These are phyloP conservation scores for Cryptocephalus moraei DNA, from an alignment of 2,888 invertebrate genomes.

Conservation along the genomic window DNA sequence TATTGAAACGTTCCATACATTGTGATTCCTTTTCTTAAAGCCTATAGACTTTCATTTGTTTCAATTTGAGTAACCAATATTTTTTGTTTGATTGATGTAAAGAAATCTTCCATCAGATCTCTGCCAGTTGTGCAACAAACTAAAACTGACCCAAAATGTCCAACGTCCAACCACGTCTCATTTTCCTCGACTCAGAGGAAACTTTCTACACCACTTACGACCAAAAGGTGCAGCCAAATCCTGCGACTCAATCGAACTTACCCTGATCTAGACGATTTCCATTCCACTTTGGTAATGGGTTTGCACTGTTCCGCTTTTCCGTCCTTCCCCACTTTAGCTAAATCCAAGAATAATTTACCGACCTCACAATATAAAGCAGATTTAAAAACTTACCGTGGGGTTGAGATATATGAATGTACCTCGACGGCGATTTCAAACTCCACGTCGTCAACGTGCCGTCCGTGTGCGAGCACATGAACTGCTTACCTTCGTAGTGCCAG, in stretches of 20 bases:
- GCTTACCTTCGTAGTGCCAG: conserved; percentile 98
- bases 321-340: conserved; percentile 85
- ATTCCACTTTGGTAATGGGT: conserved; percentile 90
- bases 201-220: no score
- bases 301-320: conserved; percentile 90
- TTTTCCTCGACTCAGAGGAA: no score
- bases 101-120: no score
- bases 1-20: no score
- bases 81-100: no score
- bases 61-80: no score
- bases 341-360: conserved; percentile 16
- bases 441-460: conserved; percentile 95
- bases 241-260: conserved; percentile 39
- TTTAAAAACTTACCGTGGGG: conserved; percentile 70
- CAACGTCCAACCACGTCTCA: no score
- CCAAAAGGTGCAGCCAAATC: no score
- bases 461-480: conserved; percentile 90
- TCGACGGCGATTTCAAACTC: conserved; percentile 65
- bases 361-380: conserved; percentile 1
- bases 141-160: no score
- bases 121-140: no score
- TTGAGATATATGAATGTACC: conserved; percentile 73
- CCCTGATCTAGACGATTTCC: conserved; percentile 84
- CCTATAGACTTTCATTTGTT: no score
- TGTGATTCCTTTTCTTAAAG: no score